Percentiles rank a stretch among this genome's conserved stretches.
phyloP scores from a whole-genome alignment of 1,140 invertebrate species.

The Tetramorium simillimum region DNA sequence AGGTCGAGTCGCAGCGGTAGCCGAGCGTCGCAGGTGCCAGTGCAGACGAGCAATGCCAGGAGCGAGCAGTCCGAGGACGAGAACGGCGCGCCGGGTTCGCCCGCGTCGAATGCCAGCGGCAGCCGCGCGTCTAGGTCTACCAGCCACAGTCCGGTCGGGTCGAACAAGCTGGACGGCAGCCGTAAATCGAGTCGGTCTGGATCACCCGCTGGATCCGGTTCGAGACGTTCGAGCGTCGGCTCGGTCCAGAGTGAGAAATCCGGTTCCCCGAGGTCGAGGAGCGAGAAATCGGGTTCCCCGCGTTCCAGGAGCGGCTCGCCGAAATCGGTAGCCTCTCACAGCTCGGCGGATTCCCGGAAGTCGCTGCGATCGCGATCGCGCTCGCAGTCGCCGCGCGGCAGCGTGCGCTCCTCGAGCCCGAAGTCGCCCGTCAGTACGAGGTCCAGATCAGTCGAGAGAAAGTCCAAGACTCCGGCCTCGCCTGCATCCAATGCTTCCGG shows the following conservation, averaged over 20 bases:
- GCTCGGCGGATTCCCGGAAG: constrained; percentile 79
- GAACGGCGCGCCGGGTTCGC: constrained; percentile 59
- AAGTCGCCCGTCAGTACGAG: constrained; percentile 72
- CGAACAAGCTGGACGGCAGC: constrained; percentile 66
- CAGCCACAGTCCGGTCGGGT: constrained; percentile 77
- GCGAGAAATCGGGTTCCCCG: constrained; percentile 74
- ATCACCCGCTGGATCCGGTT: constrained; percentile 73
- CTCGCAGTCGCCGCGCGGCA: constrained; percentile 73
- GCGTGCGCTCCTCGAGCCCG: constrained; percentile 74
- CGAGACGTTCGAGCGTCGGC: constrained; percentile 78
- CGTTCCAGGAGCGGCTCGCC: constrained; percentile 79
- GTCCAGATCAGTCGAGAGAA: constrained; percentile 69
- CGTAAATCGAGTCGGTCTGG: constrained; percentile 77
- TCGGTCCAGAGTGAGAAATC: constrained; percentile 77
- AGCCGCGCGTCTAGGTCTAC: constrained; percentile 74
- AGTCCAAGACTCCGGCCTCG: constrained; percentile 77
- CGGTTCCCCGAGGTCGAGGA: constrained; percentile 76
- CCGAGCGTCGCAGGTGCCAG: constrained; percentile 74
- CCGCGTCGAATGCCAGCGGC: constrained; percentile 78
- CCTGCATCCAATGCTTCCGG: constrained; percentile 69
- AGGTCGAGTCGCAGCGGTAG: constrained; percentile 80
- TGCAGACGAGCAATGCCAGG: constrained; percentile 69
- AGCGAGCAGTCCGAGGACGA: constrained; percentile 77
- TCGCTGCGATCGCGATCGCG: constrained; percentile 76
- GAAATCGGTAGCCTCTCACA: constrained; percentile 76